Conservation (phyloP, 2,888 invertebrate genomes). For the Lobophora halterata region DNA sequence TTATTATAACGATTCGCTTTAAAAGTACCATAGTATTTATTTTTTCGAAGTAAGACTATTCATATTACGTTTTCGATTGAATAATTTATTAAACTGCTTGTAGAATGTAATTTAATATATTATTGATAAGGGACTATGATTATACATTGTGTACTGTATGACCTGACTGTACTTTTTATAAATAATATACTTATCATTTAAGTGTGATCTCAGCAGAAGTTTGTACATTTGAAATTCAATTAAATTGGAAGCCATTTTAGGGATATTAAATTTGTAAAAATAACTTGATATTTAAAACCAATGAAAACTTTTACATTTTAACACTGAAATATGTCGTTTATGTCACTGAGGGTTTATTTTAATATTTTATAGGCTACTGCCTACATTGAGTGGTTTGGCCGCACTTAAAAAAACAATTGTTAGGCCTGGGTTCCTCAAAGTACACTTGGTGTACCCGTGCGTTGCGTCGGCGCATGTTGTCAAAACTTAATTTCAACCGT, state of each 20-base stretch:
- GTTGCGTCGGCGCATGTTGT: no score
- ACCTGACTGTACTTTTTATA: slow-evolving; percentile 32
- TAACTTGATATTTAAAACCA: no score
- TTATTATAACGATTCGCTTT: slow-evolving; percentile 66
- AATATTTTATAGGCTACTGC: no score
- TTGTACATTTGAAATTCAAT: slow-evolving; percentile 26
- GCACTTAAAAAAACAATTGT: no score
- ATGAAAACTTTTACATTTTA: no score
- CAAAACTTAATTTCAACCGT: no score
- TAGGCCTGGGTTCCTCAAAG: no score
- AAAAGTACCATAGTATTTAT: slow-evolving; percentile 74
- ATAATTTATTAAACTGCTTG: slow-evolving; percentile 50
- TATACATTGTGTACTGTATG: slow-evolving; percentile 22
- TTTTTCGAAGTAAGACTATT: slow-evolving; percentile 59
- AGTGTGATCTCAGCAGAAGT: slow-evolving; percentile 33
- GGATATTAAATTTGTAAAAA: slow-evolving; percentile 18
- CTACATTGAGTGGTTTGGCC: no score
- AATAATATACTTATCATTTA: slow-evolving; percentile 30
- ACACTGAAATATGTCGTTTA: no score
- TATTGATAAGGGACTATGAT: slow-evolving; percentile 26
- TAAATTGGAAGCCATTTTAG: slow-evolving; percentile 24
- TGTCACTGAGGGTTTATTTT: no score
- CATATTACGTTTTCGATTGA: slow-evolving; percentile 49
- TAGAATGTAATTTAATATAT: slow-evolving; percentile 43
- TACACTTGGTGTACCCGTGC: no score